Evolutionary conservation across 2,888 invertebrate genomes (phyloP).

Genomic region (Drosophila emarginata): DNA sequence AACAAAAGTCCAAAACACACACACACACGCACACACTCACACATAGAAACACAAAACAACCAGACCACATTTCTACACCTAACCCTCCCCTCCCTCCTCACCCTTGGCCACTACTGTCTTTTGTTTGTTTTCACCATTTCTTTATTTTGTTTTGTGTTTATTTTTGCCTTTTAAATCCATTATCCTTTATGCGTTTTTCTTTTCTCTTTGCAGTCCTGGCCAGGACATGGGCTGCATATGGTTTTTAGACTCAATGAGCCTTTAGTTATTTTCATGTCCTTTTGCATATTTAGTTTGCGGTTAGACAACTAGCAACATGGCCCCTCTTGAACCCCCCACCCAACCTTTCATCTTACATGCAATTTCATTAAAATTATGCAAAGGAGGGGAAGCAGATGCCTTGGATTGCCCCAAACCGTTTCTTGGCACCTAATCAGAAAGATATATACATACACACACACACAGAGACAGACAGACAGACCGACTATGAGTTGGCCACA

Average conservation of each 20-base stretch:
- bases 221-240: constrained; percentile 30
- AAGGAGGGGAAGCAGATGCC: neutral
- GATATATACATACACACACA: neutral
- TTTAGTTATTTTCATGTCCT: constrained; percentile 30
- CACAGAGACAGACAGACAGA: neutral
- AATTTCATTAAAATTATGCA: constrained; percentile 70
- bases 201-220: constrained; percentile 14
- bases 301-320: constrained; percentile 5
- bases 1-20: neutral
- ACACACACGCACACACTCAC: neutral
- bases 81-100: neutral
- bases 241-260: constrained; percentile 30
- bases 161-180: constrained; percentile 47
- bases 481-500: constrained; percentile 34
- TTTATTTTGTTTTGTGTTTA: constrained; percentile 52
- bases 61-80: neutral
- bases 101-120: constrained; percentile 8
- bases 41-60: neutral
- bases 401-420: neutral
- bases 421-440: neutral
- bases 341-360: constrained; percentile 16
- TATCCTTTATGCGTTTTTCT: constrained; percentile 59
- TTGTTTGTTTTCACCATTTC: constrained; percentile 35
- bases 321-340: neutral
- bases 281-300: constrained; percentile 46